Evolutionary conservation across 2,797 vertebrate genomes (phyloP), one percentile per base, ranked within the genome.

Genomic region (Benthosema pterotum): DNA sequence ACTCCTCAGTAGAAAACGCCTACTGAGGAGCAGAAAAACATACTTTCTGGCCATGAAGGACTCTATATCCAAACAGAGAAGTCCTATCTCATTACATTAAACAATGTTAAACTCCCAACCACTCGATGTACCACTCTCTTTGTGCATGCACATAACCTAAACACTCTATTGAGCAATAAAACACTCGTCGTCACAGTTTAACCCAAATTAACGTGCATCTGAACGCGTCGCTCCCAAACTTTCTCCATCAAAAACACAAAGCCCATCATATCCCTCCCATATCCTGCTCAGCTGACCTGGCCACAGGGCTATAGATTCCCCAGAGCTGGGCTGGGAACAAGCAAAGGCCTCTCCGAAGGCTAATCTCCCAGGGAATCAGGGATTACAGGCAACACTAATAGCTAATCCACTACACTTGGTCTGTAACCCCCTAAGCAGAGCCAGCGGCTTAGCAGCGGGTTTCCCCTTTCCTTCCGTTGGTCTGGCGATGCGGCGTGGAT

Each of bases 221-320:
- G 28, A 32, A 32, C 28, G 28, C 5, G 8, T 32, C 5, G 8
- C 8, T 32, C 28, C 28, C 0, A 32, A 32, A 32, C 28, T 32
- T 32, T 5, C 1, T n/a, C n/a, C n/a, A n/a, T n/a, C n/a, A 5
- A 32, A 32, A 32, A 32, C 1, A 7, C 0, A 32, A 38, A 79
- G 49, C 77, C 68, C 43, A 57, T 85, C 70, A 78, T 77, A 65
- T 53, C 49, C 9, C 43, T 47, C 42, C 75, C 88, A n/a, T 78
- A 78, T 83, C 75, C 80, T 65, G 75, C 83, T 82, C 66, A 49
- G 42, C 65, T 73, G 82, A 83, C 80, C 82, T 78, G 78, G 83
- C 65, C 65, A 53, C 19, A 11, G 32, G 32, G 7, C n/a, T n/a
- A n/a, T 38, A 38, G 7, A 38, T 38, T 38, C 32, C 71, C 9